Evolutionary conservation across 2,113 vertebrate genomes (phyloP), one percentile per base, ranked within the genome.

Genomic region (Percopsis transmontana): DNA sequence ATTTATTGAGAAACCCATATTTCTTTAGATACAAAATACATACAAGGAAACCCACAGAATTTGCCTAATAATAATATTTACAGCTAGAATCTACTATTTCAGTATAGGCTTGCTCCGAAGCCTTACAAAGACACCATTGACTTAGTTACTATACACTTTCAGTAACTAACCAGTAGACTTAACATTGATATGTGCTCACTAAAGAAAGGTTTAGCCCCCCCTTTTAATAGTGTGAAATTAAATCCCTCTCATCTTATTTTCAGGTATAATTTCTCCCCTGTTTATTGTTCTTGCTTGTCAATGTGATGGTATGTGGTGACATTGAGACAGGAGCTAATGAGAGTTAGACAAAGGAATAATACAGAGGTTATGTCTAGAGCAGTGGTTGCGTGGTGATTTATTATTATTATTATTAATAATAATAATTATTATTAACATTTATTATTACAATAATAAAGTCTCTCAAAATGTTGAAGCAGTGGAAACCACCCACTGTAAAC

Each of bases 211-310:
- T 27, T 50, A 0, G 38, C 42, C 5, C 23, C 18, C 48, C 16
- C 38, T 51, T 23, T 6, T 70, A 58, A 57, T 21, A 53, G 33
- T 65, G 42, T 72, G 68, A 73, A 20, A 39, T 62, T 71, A 69
- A 79, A 79, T 56, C n/a, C 24, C 65, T 79, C 70, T 79, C 70
- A 55, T 57, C 18, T 50, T 24, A 55, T 61, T 58, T 56, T 51
- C 39, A 42, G 45, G 33, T 40, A 58, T 47, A 2, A 64, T 82
- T 64, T 39, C 38, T 41, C 10, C 33, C 38, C 1, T 54, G 39
- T 54, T 61, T n/a, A 59, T 70, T 61, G 16, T 67, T 55, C 24
- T 42, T n/a, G n/a, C 70, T 24, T 58, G 44, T 68, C 62, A 11
- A 0, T 40, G 50, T 42, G 24, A 24, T 50, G 16, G 50, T 38